phyloP scores from a whole-genome alignment of 2,113 vertebrate species.

The Tetrax tetrax region DNA sequence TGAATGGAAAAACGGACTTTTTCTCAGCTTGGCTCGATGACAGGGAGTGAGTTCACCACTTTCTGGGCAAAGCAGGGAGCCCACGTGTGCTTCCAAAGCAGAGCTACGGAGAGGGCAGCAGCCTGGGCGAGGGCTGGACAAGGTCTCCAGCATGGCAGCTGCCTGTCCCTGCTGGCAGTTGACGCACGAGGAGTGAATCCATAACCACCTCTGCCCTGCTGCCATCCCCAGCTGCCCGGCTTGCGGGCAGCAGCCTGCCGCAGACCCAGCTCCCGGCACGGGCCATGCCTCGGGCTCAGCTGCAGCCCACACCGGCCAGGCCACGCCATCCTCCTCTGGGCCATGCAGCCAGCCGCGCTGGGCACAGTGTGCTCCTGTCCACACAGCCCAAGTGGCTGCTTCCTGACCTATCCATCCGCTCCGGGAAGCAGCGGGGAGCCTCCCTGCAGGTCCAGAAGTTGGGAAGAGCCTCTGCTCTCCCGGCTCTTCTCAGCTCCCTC shows the following conservation, averaged over 20 bases:
- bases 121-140: not conserved
- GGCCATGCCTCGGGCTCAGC: not conserved
- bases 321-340: not conserved
- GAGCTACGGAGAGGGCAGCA: not conserved
- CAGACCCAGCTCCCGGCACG: not conserved
- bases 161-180: not conserved
- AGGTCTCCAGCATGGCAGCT: not conserved
- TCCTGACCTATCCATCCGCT: not conserved
- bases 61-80: not conserved
- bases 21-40: conserved; percentile 8
- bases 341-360: fast-evolving
- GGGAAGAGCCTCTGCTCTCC: not conserved
- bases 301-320: not conserved
- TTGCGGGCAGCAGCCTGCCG: not conserved
- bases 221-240: not conserved
- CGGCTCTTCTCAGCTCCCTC: not conserved
- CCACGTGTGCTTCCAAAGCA: not conserved
- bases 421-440: fast-evolving
- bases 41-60: conserved; percentile 28
- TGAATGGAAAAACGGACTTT: conserved; percentile 22
- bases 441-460: not conserved
- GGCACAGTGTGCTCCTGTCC: fast-evolving
- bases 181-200: fast-evolving
- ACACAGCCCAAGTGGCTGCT: fast-evolving
- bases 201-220: not conserved